Evolutionary conservation across 2,888 invertebrate species (phyloP), one percentile per base, ranked within the genome.

Genomic region (Drosophila prolongata): DNA sequence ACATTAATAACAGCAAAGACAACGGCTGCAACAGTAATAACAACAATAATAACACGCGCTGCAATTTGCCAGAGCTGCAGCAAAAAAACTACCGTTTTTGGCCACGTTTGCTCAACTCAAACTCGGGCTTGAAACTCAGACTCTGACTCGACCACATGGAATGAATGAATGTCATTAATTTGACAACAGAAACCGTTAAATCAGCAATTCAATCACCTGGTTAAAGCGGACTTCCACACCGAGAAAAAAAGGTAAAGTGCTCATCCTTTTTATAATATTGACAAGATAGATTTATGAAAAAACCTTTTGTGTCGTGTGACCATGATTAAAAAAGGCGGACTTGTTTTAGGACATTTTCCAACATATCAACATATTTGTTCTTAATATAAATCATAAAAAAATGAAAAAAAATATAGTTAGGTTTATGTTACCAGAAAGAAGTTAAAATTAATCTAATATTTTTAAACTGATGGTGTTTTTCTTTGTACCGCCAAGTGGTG

Each of bases 101-200:
- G 78, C 78, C 76, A 78, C 65, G 80, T 78, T 75, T 75, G 62
- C 62, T 47, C 24, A 43, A 9, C 62, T 62, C 42, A 16, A 24
- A 40, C 34, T 71, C 49, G 38, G 60, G 27, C 44, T n/a, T 44
- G 27, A 62, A 49, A 49, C 47, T 42, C 40, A n/a, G 49, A 50
- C 50, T 70, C 72, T 35, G 73, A 61, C 54, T 66, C 74, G 65
- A 38, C 69, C 71, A 50, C 75, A 77, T 68, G 84, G 76, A 89
- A 80, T 89, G 89, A 90, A 90, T 89, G 90, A 90, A 90, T 90
- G 89, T 83, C 90, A 90, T 90, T 90, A 90, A 90, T 90, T 90
- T 90, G 89, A 90, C 85, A 89, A 86, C 88, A 84, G 85, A 77
- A 86, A 86, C 81, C 87, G 85, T 86, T 86, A 86, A 86, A 87